Conservation (phyloP, 2,113 vertebrate genomes). For the Ptyas mucosa region DNA sequence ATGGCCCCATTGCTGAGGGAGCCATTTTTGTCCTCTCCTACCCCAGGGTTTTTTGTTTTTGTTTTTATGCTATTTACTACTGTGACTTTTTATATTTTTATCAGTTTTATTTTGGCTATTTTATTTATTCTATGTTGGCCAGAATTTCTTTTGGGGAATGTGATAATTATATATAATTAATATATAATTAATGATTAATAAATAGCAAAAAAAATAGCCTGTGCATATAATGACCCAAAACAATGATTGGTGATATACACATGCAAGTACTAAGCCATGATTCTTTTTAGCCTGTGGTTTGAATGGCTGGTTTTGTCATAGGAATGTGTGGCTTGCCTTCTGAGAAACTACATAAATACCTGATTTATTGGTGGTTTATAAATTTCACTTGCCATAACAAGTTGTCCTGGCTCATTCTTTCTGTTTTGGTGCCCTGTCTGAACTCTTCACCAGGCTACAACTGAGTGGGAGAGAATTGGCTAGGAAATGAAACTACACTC, state of each 20-base stretch:
- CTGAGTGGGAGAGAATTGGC: not conserved
- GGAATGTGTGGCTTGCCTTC: not conserved
- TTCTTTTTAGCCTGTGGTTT: not conserved
- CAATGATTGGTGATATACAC: not conserved
- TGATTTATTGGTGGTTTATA: not conserved
- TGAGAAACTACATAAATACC: not conserved
- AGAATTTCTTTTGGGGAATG: not conserved
- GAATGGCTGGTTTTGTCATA: not conserved
- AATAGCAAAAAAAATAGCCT: not conserved
- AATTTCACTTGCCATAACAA: not conserved
- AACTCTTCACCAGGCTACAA: not conserved
- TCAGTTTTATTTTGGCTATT: not conserved
- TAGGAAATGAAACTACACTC: not conserved
- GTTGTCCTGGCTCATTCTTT: not conserved
- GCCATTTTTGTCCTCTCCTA: not conserved
- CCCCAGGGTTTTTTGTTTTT: not conserved
- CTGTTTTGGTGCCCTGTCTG: not conserved
- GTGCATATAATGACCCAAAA: not conserved
- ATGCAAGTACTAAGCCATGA: not conserved
- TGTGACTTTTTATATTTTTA: not conserved
- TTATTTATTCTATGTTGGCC: not conserved
- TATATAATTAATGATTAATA: too few relatives aligned
- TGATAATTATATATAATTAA: not conserved
- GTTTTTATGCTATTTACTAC: not conserved
- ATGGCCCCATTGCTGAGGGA: not conserved